Evolutionary conservation across 2,113 vertebrate genomes (phyloP), one percentile per base, ranked within the genome.

Genomic region (Cyanistes caeruleus): DNA sequence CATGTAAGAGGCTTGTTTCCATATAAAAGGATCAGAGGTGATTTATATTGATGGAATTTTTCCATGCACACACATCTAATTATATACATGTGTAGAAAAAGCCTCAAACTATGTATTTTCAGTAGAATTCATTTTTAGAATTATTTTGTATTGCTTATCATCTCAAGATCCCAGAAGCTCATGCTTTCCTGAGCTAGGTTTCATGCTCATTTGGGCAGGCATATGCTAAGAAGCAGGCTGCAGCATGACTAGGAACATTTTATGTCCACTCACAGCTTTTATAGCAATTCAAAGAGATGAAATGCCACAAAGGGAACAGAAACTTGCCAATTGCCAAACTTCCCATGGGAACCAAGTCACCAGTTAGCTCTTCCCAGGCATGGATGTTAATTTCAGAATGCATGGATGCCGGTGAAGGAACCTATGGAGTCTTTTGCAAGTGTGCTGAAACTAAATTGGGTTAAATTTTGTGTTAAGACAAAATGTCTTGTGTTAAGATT

Each of bases 31-130:
- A 86, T 7, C 22, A 31, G 5, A 56, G 33, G 35, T 58, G 2
- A 4, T 69, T 73, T 89, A 31, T n/a, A 30, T 15, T 94, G 15
- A 14, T 53, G 30, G 44, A 76, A 13, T 39, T 55, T 67, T 86
- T 64, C 11, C 46, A 12, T 73, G 46, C n/a, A 52, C 7, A 31
- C 3, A 1, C 7, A 7, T 68, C 17, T 48, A 70, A n/a, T 43
- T 64, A 28, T 27, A 14, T 49, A 15, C 5, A 7, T 30, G 10
- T 11, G 41, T 8, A 23, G 5, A 18, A 41, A 58, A 77, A 35
- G 0, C 0, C 1, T 10, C 15, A 31, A 56, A 23, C 4, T 55
- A 12, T 31, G 3, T 73, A 18, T 68, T 59, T 49, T 46, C 2
- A 3, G 15, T 67, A 55, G 33, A 72, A 67, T 70, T 87, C 72